Conservation (phyloP, 2,888 invertebrate species). For the Taphrorychus bicolor region DNA sequence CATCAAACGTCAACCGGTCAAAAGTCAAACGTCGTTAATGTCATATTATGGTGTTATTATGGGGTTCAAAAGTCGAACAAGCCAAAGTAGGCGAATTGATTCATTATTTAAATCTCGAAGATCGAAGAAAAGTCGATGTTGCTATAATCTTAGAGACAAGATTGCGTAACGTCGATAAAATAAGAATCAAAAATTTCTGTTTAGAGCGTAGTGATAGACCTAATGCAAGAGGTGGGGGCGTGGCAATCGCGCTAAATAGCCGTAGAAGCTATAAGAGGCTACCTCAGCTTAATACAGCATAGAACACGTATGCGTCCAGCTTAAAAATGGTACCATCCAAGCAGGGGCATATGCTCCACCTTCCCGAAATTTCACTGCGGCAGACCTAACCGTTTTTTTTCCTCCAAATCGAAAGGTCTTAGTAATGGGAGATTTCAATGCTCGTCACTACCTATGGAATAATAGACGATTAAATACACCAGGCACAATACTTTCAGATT, state of each 20-base stretch:
- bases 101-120: too few species aligned
- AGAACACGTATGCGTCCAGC: background rate
- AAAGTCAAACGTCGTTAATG: too few species aligned
- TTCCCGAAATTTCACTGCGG: too few species aligned
- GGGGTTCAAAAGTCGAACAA: too few species aligned
- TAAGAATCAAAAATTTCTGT: background rate
- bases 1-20: too few species aligned
- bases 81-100: too few species aligned
- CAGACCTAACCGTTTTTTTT: too few species aligned
- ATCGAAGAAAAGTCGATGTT: conserved; percentile 11
- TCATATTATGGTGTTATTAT: too few species aligned
- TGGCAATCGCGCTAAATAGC: background rate
- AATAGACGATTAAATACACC: background rate
- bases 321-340: background rate
- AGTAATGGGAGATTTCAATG: too few species aligned
- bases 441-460: conserved; percentile 7
- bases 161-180: background rate
- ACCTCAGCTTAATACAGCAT: background rate
- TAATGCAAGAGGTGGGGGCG: conserved; percentile 1
- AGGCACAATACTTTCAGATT: background rate
- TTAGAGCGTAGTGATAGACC: conserved; percentile 3
- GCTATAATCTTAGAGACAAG: conserved; percentile 6
- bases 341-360: background rate
- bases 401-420: too few species aligned
- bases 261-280: background rate